Base-by-base conservation (phyloP, 2,888 invertebrate genomes). In the Hydriomena furcata region DNA sequence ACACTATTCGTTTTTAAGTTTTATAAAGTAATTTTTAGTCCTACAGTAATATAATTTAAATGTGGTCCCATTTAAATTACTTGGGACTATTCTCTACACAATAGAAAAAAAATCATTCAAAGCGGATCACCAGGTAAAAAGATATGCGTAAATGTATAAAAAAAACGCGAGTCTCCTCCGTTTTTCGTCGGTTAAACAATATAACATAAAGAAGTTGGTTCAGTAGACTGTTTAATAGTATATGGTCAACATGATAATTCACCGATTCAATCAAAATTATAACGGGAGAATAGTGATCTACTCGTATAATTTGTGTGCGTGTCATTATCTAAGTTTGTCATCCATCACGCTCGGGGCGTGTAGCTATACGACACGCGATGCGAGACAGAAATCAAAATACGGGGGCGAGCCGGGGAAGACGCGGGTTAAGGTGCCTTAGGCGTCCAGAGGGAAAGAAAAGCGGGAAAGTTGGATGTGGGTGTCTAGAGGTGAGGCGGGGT, bases 391-490 rank as follows among this genome's bases (percentile, higher is more conserved):
- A 69, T 68, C 68, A 71, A 70, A 74, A 72, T 64, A 75, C 53
- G 60, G 61, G 58, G 60, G 50, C 38, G 40, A 37, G 12, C n/a
- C 23, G 36, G 38, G 57, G 51, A 56, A 66, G 63, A 62, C 65
- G 63, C 54, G 65, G 61, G 60, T 51, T 51, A 53, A 60, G 61
- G 61, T 65, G 63, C 60, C 55, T 60, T 58, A 53, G 50, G 61
- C 63, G 71, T 66, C 68, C 57, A n/a, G 66, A 71, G 79, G 75
- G 78, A 81, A 84, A 84, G 84, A 87, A 87, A 84, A 81, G 82
- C 78, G 82, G 78, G 83, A 84, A 85, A 84, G 83, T 82, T 79
- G 79, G 79, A 74, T 73, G 73, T 68, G 71, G 70, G 60, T 68
- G 78, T 79, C 79, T 82, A 75, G 76, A 72, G 71, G 75, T 66